Evolutionary conservation across 2,888 invertebrate species (phyloP), one percentile per base, ranked within the genome.

Genomic region (Polia nebulosa): DNA sequence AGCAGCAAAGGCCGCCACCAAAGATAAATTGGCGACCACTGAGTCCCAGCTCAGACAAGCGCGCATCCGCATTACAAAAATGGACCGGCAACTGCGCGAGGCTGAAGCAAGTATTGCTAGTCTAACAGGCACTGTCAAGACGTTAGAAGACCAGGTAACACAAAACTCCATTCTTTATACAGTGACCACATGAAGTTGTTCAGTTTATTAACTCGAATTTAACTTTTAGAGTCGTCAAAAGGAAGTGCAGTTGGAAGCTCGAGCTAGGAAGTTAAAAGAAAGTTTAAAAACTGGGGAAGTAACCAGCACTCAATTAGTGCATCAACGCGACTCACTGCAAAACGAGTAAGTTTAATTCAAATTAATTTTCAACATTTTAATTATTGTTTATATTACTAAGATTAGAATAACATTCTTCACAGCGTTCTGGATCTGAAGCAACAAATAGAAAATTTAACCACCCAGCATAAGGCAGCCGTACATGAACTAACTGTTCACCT

Each of bases 81-180:
- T 95, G 95, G 95, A 95, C 59, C 89, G 92, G 5, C 95, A 95
- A 75, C 84, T 95, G 36, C 90, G 92, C 9, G 95, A 95, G 80
- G 89, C 95, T 5, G 95, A 95, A 78, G 92, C 94, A 17, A 95
- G 93, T 75, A 94, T 95, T 65, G 77, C 92, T 29, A 90, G 91
- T 75, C 92, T 95, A 59, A 94, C 95, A 1, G 88, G 90, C 61
- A 93, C 93, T 52, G 94, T 95, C 2, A 95, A 95, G 75, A 74
- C 89, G 68, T 84, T 95, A 45, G 95, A 95, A 88, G 95, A 95
- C 69, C 94, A 95, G 92, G 95, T 94, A 86, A 55, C 7, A 9
- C 25, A 39, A 39, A 39, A 6, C 13, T 53, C 17, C 17, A n/a
- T 27, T 22, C 41, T 34, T 27, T 29, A 45, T 53, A 29, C 9